Evolutionary conservation across 2,113 vertebrate species (phyloP).

Genomic region (Orthonyx spaldingii): DNA sequence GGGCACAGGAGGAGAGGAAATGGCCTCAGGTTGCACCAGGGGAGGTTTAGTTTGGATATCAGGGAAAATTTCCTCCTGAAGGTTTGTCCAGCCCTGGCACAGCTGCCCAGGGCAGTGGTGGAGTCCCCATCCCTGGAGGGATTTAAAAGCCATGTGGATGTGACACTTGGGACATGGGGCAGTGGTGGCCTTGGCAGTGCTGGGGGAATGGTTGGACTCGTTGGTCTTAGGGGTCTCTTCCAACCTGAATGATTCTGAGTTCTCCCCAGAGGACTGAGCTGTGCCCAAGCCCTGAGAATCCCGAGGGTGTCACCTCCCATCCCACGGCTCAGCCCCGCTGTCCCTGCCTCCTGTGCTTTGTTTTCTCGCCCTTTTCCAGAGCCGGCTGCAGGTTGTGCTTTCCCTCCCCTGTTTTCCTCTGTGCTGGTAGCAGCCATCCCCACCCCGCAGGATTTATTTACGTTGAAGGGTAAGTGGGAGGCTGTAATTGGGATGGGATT

Average conservation of each 20-base stretch:
- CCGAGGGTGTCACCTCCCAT: background rate
- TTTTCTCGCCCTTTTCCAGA: background rate
- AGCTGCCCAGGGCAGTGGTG: background rate
- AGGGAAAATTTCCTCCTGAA: background rate
- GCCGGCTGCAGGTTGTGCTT: background rate
- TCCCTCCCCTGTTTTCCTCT: background rate
- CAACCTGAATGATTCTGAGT: background rate
- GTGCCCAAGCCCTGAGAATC: background rate
- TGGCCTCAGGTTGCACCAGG: accelerated
- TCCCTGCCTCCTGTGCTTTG: background rate
- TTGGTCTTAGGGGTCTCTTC: background rate
- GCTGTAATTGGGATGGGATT: constrained; percentile 61
- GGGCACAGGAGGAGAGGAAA: background rate
- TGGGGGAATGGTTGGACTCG: accelerated
- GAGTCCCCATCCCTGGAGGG: background rate
- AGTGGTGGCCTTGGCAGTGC: background rate
- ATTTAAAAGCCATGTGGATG: accelerated
- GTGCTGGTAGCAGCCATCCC: constrained; percentile 1
- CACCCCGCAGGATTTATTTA: constrained; percentile 27
- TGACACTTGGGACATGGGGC: background rate
- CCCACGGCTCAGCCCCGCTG: accelerated
- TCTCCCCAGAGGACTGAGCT: background rate
- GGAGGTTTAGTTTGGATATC: background rate
- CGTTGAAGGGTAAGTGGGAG: constrained; percentile 40
- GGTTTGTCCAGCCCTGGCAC: background rate